A percentile compares a stretch with the other conserved stretches of the same genome.
These are phyloP conservation scores for Apeltes quadracus DNA, from an alignment of 2,113 vertebrate genomes.

Conservation along the genomic window DNA sequence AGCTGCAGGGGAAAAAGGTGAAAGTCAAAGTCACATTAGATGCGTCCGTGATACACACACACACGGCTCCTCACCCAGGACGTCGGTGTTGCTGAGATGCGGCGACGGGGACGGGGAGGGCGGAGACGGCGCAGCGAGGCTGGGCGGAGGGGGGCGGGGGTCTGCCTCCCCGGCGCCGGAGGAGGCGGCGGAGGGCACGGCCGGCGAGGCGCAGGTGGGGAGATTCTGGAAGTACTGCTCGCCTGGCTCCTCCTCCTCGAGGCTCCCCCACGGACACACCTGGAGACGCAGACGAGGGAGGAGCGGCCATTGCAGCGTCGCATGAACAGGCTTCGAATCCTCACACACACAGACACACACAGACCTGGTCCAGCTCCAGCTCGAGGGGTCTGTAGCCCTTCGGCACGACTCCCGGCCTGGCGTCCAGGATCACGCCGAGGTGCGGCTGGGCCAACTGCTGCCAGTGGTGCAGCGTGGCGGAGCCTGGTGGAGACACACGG, in stretches of 20 bases:
- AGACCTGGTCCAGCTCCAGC: constrained; percentile 92
- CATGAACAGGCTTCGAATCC: too few relatives aligned
- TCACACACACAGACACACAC: constrained; percentile 62
- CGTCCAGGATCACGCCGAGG: constrained; percentile 94
- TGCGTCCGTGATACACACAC: too few relatives aligned
- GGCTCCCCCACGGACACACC: constrained; percentile 85
- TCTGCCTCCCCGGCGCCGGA: constrained; percentile 27
- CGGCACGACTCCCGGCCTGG: constrained; percentile 93
- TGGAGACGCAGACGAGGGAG: constrained; percentile 19
- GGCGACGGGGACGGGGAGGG: constrained; percentile 67
- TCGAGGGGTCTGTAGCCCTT: constrained; percentile 96
- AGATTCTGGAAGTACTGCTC: constrained; percentile 94
- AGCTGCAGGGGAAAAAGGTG: constrained; percentile 59
- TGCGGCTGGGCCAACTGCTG: constrained; percentile 98
- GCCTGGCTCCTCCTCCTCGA: constrained; percentile 96
- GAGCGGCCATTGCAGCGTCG: too few relatives aligned
- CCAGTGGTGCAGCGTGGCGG: constrained; percentile 97
- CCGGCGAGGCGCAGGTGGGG: constrained; percentile 83
- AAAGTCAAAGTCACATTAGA: too few relatives aligned
- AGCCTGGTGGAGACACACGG: constrained; percentile 81
- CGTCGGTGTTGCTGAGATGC: constrained; percentile 76
- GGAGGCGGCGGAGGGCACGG: constrained; percentile 78
- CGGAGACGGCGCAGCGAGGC: constrained; percentile 46
- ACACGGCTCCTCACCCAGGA: constrained; percentile 72
- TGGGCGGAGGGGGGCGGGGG: constrained; percentile 13